Conservation (phyloP, 2,113 vertebrate species). For the Maccullochella peelii region DNA sequence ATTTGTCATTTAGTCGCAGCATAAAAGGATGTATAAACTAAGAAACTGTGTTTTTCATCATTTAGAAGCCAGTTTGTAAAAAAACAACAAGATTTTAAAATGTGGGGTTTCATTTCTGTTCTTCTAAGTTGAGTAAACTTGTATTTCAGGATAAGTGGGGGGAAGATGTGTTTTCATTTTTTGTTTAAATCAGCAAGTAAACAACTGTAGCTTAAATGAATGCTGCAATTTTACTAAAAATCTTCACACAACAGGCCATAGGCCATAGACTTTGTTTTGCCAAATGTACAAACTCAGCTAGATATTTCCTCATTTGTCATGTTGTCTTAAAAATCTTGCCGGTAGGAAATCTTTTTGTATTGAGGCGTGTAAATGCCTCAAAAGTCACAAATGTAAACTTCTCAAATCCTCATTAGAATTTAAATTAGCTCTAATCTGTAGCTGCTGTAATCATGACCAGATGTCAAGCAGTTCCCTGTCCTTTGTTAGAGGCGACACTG, state of each 20-base stretch:
- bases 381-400: background rate
- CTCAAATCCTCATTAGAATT: background rate
- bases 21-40: background rate
- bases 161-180: background rate
- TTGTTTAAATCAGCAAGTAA: background rate
- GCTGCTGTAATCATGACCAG: slow-evolving; percentile 36
- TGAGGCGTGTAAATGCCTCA: background rate
- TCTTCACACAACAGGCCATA: background rate
- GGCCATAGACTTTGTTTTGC: too few species aligned
- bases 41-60: background rate
- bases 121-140: background rate
- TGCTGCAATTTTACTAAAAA: background rate
- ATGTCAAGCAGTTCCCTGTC: slow-evolving; percentile 42
- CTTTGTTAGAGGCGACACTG: slow-evolving; percentile 56
- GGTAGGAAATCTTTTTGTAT: background rate
- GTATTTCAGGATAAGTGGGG: background rate
- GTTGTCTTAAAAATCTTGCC: background rate
- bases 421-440: slow-evolving; percentile 39
- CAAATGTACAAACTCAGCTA: background rate
- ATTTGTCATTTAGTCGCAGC: background rate
- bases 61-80: background rate
- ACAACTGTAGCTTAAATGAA: background rate
- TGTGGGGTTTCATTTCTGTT: too few species aligned
- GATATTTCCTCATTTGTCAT: background rate
- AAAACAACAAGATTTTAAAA: too few species aligned